Conservation (phyloP, 2,888 invertebrate species). For the Apamea monoglypha region DNA sequence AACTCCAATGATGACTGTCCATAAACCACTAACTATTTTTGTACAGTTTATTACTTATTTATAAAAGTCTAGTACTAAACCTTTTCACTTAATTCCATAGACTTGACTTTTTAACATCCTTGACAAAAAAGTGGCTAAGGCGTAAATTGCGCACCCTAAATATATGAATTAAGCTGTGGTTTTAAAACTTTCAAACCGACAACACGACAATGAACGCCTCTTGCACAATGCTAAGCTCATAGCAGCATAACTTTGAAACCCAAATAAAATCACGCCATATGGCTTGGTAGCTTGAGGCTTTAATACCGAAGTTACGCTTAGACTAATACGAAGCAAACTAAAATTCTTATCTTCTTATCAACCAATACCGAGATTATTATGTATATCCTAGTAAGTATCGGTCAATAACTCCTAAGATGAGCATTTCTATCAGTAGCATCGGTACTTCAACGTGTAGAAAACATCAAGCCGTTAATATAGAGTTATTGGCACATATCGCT, state of each 20-base stretch:
- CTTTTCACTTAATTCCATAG: not conserved
- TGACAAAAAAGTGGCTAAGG: not conserved
- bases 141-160: not conserved
- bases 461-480: slow-evolving; percentile 15
- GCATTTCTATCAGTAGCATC: slow-evolving; percentile 8
- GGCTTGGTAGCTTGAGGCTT: not conserved
- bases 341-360: slow-evolving; percentile 8
- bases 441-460: slow-evolving; percentile 21
- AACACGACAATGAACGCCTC: too few relatives aligned
- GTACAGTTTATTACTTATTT: not conserved
- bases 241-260: slow-evolving; percentile 5
- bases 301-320: slow-evolving; percentile 3
- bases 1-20: too few relatives aligned
- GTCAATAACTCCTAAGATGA: not conserved
- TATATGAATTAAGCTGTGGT: not conserved
- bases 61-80: not conserved
- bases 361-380: slow-evolving; percentile 1
- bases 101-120: not conserved
- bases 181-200: not conserved
- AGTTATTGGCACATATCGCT: slow-evolving; percentile 16
- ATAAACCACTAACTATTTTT: too few relatives aligned
- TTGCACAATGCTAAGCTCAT: not conserved
- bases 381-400: not conserved
- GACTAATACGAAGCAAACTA: slow-evolving; percentile 1
- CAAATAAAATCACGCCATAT: slow-evolving; percentile 3